These are phyloP conservation scores for Microtus californicus DNA, from an alignment of 2,797 vertebrate genomes.

Conservation along the genomic window DNA sequence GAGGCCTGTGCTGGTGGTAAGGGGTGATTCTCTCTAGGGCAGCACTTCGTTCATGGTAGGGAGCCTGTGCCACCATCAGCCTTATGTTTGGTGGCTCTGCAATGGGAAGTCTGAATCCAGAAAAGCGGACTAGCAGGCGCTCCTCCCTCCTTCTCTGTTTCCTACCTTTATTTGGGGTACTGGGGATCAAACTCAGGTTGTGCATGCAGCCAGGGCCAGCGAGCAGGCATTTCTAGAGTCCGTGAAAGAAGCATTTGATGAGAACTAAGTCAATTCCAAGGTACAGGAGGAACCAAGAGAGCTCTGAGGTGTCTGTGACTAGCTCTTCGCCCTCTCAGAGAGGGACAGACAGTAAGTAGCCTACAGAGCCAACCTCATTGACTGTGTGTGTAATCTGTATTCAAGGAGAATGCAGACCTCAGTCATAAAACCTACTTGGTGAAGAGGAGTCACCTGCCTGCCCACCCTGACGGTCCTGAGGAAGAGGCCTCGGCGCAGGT, in stretches of 20 bases:
- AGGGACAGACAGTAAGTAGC: not conserved
- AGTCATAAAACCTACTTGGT: slow-evolving; percentile 88
- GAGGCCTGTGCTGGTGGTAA: not conserved
- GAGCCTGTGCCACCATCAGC: not conserved
- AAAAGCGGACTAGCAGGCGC: not conserved
- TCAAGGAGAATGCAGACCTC: slow-evolving; percentile 82
- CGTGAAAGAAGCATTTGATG: not conserved
- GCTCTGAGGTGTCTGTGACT: not conserved
- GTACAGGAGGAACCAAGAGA: not conserved
- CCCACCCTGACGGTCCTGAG: slow-evolving; percentile 37
- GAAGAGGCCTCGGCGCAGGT: slow-evolving; percentile 78
- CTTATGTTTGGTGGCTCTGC: not conserved
- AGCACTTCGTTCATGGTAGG: not conserved
- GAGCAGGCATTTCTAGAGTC: not conserved
- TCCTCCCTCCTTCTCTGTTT: no score
- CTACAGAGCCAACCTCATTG: not conserved
- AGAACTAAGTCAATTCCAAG: accelerated
- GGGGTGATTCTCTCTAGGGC: not conserved
- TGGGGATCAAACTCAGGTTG: not conserved
- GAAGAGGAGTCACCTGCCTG: slow-evolving; percentile 77
- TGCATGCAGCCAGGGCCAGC: not conserved
- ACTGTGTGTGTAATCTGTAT: slow-evolving; percentile 46
- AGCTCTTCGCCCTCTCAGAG: not conserved
- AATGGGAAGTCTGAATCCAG: not conserved
- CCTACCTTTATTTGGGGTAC: not conserved